phyloP scores from a whole-genome alignment of 2,113 vertebrate genomes.

The Noctilio leporinus region DNA sequence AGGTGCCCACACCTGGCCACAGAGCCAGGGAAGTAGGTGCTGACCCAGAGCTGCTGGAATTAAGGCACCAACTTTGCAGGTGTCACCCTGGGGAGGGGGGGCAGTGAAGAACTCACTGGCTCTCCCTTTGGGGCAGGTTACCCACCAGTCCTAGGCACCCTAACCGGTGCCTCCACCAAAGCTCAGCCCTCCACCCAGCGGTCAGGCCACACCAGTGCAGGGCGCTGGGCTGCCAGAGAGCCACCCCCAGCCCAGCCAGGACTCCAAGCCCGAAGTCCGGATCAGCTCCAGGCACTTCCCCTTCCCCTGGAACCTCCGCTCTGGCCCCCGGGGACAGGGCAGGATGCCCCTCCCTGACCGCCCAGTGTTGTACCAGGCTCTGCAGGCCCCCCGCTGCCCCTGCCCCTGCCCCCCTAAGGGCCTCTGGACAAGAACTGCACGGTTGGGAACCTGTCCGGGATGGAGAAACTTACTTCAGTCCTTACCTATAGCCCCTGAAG shows the following conservation, averaged over 20 bases:
- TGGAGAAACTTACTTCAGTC: background rate
- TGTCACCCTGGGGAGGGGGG: rapidly evolving
- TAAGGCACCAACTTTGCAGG: background rate
- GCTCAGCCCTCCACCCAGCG: constrained; percentile 8
- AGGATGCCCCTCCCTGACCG: constrained; percentile 64
- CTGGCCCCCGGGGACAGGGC: constrained; percentile 4
- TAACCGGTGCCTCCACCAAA: background rate
- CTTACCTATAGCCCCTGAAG: background rate
- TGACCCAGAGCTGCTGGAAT: background rate
- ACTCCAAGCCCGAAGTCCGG: background rate
- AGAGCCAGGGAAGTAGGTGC: background rate
- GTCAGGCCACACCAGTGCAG: background rate
- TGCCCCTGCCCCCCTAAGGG: background rate
- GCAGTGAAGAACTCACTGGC: background rate
- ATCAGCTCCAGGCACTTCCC: constrained; percentile 57
- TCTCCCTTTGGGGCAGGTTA: background rate
- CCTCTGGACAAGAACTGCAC: background rate
- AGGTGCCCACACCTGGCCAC: background rate
- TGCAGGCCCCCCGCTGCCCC: background rate
- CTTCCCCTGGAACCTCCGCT: constrained; percentile 62
- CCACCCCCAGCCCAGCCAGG: background rate
- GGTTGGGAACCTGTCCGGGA: background rate
- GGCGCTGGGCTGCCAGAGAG: background rate
- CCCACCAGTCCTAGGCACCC: rapidly evolving
- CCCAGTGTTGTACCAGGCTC: background rate